phyloP scores from a whole-genome alignment of 2,113 vertebrate species.

The Labrus mixtus region DNA sequence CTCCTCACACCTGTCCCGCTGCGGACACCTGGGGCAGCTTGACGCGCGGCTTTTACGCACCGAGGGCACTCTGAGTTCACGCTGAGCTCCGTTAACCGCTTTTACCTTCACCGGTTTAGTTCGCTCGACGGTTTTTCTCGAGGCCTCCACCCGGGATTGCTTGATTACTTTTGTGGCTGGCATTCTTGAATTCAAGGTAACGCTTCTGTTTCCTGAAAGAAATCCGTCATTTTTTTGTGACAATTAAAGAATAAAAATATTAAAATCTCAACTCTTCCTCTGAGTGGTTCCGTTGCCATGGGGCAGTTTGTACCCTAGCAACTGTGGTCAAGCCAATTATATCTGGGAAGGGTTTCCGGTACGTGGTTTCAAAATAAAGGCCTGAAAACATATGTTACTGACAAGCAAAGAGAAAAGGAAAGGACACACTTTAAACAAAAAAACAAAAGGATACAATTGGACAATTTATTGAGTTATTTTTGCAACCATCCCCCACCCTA shows the following conservation, averaged over 20 bases:
- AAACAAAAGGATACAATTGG: too few species aligned
- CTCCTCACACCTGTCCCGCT: conserved; percentile 19
- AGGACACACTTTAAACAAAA: too few species aligned
- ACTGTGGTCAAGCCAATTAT: neutral
- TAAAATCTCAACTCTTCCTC: conserved; percentile 13
- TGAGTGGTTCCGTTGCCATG: conserved; percentile 44
- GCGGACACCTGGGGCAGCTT: conserved; percentile 56
- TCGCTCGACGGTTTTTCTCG: neutral
- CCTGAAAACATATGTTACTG: neutral
- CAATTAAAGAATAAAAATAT: neutral
- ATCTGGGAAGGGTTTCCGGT: neutral
- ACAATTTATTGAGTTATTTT: too few species aligned
- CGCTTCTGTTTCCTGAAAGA: neutral
- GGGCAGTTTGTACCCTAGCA: neutral
- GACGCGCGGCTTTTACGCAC: conserved; percentile 56
- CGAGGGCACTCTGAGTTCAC: neutral
- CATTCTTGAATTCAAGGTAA: conserved; percentile 47
- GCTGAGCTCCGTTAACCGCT: neutral
- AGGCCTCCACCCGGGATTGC: conserved; percentile 19
- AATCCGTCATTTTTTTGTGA: conserved; percentile 20
- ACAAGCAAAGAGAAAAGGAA: too few species aligned
- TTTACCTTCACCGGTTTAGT: conserved; percentile 10
- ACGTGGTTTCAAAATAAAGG: conserved; percentile 30
- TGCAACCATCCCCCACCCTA: too few species aligned
- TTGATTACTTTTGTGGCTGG: conserved; percentile 52